Percentiles rank a stretch among this genome's conserved stretches.
These are phyloP conservation scores for Drosophila suboccidentalis DNA, from an alignment of 2,888 invertebrate species.

Conservation along the genomic window DNA sequence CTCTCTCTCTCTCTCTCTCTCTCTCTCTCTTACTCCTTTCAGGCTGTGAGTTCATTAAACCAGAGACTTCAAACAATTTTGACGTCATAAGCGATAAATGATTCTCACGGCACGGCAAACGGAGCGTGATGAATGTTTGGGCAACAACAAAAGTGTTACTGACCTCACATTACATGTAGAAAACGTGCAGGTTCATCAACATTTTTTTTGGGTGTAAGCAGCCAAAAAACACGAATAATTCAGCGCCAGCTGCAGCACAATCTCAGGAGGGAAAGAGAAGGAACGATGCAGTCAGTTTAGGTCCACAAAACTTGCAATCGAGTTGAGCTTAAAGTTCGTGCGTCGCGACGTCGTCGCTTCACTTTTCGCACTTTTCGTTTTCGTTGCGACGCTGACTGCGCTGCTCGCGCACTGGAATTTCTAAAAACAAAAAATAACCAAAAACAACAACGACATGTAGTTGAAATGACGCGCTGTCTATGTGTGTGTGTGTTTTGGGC, in stretches of 20 bases:
- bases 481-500: slow-evolving; percentile 30
- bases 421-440: slow-evolving; percentile 46
- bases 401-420: slow-evolving; percentile 61
- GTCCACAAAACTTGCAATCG: slow-evolving; percentile 21
- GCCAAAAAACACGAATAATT: slow-evolving; percentile 18
- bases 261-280: not conserved
- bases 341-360: slow-evolving; percentile 51
- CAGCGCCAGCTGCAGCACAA: slow-evolving; percentile 22
- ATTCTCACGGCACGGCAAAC: slow-evolving; percentile 60
- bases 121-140: slow-evolving; percentile 76
- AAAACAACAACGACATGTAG: slow-evolving; percentile 1
- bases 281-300: not conserved
- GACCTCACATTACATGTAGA: slow-evolving; percentile 79
- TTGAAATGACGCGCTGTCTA: slow-evolving; percentile 16
- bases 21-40: slow-evolving; percentile 4
- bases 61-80: slow-evolving; percentile 48
- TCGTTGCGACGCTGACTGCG: slow-evolving; percentile 61
- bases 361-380: slow-evolving; percentile 81
- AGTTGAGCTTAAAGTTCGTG: slow-evolving; percentile 53
- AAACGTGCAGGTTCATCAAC: slow-evolving; percentile 73
- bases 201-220: slow-evolving; percentile 20
- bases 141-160: slow-evolving; percentile 76
- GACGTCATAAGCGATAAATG: slow-evolving; percentile 69
- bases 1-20: not conserved
- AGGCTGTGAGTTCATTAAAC: slow-evolving; percentile 69